Percentiles rank a stretch among this genome's conserved stretches.
Conservation (phyloP, 92 coral and sea anemone genomes). For the Hydrozoanthus gracilis region DNA sequence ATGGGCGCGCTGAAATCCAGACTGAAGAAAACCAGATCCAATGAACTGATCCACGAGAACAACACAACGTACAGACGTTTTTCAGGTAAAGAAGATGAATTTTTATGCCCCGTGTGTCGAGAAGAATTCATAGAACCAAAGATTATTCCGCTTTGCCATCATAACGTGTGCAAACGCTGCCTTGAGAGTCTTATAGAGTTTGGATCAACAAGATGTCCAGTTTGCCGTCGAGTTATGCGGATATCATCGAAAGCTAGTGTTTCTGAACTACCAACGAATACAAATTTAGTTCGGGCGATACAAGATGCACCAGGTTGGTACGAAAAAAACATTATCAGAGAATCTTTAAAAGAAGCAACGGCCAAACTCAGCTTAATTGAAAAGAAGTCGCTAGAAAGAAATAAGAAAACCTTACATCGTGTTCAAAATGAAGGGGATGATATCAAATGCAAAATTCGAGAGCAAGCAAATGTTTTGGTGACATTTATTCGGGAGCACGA, state of each 20-base stretch:
- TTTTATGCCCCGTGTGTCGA: slow-evolving; percentile 58
- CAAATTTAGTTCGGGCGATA: neutral
- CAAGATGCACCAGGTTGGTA: slow-evolving; percentile 28
- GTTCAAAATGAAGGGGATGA: neutral
- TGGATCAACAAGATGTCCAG: slow-evolving; percentile 21
- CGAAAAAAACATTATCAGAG: slow-evolving; percentile 3
- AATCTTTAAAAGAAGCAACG: neutral
- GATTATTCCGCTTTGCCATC: slow-evolving; percentile 58
- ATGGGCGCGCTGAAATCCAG: slow-evolving; percentile 28
- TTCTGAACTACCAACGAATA: slow-evolving; percentile 7
- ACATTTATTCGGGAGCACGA: slow-evolving; percentile 8
- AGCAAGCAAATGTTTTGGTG: slow-evolving; percentile 30
- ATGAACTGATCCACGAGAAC: neutral
- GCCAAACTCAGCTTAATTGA: neutral
- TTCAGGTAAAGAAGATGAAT: slow-evolving; percentile 20
- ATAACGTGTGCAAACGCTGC: slow-evolving; percentile 55
- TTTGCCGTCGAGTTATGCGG: slow-evolving; percentile 16
- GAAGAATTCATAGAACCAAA: slow-evolving; percentile 63
- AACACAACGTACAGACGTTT: slow-evolving; percentile 2
- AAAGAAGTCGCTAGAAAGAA: neutral
- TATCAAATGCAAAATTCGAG: slow-evolving; percentile 2
- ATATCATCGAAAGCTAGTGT: slow-evolving; percentile 8
- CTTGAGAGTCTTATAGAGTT: slow-evolving; percentile 53
- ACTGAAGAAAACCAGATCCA: neutral
- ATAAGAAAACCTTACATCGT: neutral